Conservation (phyloP, 1,140 invertebrate genomes). For the Latrodectus geometricus region DNA sequence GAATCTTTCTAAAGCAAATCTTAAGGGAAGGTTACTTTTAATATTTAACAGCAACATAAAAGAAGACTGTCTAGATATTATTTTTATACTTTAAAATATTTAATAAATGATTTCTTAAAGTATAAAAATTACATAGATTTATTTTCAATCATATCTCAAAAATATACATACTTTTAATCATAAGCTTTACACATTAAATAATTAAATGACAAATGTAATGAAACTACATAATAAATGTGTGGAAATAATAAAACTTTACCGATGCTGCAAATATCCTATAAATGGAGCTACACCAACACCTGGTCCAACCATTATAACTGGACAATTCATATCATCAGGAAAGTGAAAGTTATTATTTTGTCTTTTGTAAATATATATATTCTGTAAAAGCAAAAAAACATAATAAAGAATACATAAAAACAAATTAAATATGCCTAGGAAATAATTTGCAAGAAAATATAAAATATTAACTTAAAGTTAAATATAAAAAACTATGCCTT, state of each 20-base stretch:
- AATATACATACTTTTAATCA: neutral
- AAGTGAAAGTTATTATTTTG: slow-evolving; percentile 74
- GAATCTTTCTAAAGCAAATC: too few species aligned
- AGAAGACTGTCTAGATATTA: too few species aligned
- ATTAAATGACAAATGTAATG: neutral
- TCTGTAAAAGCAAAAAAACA: slow-evolving; percentile 2
- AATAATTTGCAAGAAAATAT: too few species aligned
- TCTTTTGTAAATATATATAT: slow-evolving; percentile 72
- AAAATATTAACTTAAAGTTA: too few species aligned
- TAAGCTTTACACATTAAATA: neutral
- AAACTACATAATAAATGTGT: neutral
- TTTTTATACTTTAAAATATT: too few species aligned
- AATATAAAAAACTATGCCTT: too few species aligned
- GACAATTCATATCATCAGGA: slow-evolving; percentile 71
- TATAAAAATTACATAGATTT: too few species aligned
- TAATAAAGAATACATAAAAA: too few species aligned
- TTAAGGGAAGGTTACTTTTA: too few species aligned
- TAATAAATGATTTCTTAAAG: too few species aligned
- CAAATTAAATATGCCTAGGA: too few species aligned
- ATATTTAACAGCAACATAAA: too few species aligned
- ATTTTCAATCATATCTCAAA: neutral
- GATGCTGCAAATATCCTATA: slow-evolving; percentile 71
- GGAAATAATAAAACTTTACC: slow-evolving; percentile 64
- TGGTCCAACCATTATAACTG: slow-evolving; percentile 82
- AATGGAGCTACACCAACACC: slow-evolving; percentile 89